A percentile compares a stretch with the other conserved stretches of the same genome.
Evolutionary conservation across 2,113 vertebrate genomes (phyloP).

Genomic region (Podocnemis expansa): DNA sequence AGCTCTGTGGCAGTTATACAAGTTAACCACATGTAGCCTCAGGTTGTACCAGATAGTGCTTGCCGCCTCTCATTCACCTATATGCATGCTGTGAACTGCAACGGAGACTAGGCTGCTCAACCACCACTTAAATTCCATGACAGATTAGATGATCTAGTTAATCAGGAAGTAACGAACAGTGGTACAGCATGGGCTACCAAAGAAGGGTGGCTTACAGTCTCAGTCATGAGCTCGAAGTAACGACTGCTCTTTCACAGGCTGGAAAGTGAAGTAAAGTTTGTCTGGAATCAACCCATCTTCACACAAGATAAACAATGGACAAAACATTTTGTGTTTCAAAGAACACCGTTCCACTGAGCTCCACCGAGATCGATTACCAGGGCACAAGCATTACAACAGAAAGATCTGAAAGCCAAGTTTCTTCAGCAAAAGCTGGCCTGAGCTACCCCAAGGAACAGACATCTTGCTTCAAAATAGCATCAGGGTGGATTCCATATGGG

Average conservation of each 20-base stretch:
- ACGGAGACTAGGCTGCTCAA: background rate
- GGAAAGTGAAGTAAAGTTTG: background rate
- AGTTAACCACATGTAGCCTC: background rate
- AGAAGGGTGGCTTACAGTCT: too few relatives aligned
- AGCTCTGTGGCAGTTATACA: background rate
- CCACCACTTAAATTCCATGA: fast-evolving
- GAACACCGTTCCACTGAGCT: background rate
- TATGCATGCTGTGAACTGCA: background rate
- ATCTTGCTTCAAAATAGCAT: background rate
- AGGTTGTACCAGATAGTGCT: background rate
- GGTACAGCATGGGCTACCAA: too few relatives aligned
- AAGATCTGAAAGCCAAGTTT: background rate
- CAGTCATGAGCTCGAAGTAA: background rate
- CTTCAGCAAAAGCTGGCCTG: background rate
- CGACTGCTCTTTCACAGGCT: background rate
- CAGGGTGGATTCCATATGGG: background rate
- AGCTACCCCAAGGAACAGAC: background rate
- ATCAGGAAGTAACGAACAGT: too few relatives aligned
- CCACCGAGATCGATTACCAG: background rate
- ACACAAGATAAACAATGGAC: background rate
- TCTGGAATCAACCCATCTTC: background rate
- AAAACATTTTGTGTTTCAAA: background rate
- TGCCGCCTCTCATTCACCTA: background rate
- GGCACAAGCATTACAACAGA: fast-evolving
- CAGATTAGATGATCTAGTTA: background rate